Base-by-base conservation (phyloP, 2,797 vertebrate species). In the Microctenopoma lineatum region DNA sequence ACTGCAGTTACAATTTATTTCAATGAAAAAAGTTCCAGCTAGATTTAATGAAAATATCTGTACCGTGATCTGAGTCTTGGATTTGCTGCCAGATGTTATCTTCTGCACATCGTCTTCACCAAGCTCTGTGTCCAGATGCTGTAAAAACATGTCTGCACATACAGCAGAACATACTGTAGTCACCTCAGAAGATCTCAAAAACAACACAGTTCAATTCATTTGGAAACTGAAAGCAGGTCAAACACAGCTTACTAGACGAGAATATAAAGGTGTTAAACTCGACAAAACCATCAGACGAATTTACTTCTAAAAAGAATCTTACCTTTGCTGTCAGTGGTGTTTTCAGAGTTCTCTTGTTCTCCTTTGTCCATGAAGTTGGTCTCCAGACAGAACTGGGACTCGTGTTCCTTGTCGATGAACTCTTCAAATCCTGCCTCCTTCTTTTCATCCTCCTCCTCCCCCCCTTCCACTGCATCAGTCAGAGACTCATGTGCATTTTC, bases 341-440 rank as follows among this genome's bases (percentile, higher is more conserved):
- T 16, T 18, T 78, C 76, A 5, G 26, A 1, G 1, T 73, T 70
- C 13, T 87, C 89, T n/a, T 66, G 44, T n/a, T 77, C 90, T 42
- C 7, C 81, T 34, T 85, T 81, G 11, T 92, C 94, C 0, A 91
- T 90, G 84, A 96, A 96, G 92, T 96, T 97, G 52, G 88, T 95
- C 92, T 98, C 97, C 77, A 98, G 88, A 84, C 96, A 96, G 89
- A 98, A 98, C 63, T 95, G 92, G 50, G 93, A 91, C 87, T 98
- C 97, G 0, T 96, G 91, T 75, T 95, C 94, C 27, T 91, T 87
- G 76, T 98, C 96, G 36, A 93, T 92, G 21, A 97, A 98, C 70
- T 96, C 95, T 34, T 92, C 93, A 1, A 21, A 82, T 38, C 70
- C 80, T 16, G 59, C 67, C 10, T 77, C 63, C 14, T 56, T 69